Conservation (phyloP, 2,113 vertebrate genomes). For the Microcebus jonahi region DNA sequence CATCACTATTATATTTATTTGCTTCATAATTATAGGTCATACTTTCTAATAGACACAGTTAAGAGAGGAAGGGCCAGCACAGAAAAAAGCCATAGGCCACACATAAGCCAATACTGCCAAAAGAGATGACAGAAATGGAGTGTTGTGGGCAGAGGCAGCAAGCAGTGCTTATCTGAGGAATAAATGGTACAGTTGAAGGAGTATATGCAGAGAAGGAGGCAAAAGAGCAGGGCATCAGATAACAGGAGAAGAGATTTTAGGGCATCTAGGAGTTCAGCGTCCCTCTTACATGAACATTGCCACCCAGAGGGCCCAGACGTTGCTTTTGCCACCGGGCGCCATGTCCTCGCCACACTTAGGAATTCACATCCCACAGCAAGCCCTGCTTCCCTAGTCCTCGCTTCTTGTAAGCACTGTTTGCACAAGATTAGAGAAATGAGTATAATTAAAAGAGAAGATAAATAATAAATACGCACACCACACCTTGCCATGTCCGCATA, state of each 20-base stretch:
- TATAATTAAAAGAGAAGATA: neutral
- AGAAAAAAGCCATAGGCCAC: neutral
- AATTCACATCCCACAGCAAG: neutral
- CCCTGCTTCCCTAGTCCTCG: neutral
- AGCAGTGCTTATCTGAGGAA: neutral
- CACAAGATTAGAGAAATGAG: neutral
- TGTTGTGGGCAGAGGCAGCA: neutral
- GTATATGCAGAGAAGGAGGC: neutral
- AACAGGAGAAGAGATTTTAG: neutral
- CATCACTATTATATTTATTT: neutral
- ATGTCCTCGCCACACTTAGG: neutral
- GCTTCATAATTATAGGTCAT: neutral
- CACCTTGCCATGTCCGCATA: neutral
- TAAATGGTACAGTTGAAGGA: neutral
- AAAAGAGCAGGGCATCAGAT: neutral
- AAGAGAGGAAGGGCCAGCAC: neutral
- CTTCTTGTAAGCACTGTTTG: neutral
- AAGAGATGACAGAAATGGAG: neutral
- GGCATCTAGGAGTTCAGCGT: neutral
- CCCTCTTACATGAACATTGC: neutral
- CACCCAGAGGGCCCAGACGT: neutral
- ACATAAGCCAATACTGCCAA: neutral
- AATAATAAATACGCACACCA: neutral
- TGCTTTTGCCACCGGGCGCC: neutral
- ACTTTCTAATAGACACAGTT: constrained; percentile 11